A percentile compares a stretch with the other conserved stretches of the same genome.
Conservation (phyloP, 2,888 invertebrate species). For the Xestia sexstrigata region DNA sequence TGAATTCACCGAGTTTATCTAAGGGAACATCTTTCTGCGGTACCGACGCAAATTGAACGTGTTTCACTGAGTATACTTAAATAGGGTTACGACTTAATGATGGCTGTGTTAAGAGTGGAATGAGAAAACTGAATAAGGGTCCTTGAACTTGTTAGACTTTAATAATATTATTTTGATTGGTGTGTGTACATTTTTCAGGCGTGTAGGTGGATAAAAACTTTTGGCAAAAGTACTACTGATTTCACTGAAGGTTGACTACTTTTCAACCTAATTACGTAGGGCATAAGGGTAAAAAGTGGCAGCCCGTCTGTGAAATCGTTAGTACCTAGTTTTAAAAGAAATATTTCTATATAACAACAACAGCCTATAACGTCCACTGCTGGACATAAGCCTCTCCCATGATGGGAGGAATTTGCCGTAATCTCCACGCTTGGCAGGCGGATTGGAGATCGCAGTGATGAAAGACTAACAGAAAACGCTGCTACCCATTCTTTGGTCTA, state of each 20-base stretch:
- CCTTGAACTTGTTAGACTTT: slow-evolving; percentile 21
- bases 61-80: slow-evolving; percentile 62
- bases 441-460: too few relatives aligned
- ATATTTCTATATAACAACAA: too few relatives aligned
- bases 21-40: slow-evolving; percentile 62
- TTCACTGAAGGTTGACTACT: too few relatives aligned
- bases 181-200: neutral
- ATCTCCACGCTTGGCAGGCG: too few relatives aligned
- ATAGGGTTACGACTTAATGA: slow-evolving; percentile 66
- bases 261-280: too few relatives aligned
- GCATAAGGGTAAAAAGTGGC: too few relatives aligned
- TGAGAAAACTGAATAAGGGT: slow-evolving; percentile 43
- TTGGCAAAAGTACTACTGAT: neutral
- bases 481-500: too few relatives aligned
- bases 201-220: neutral
- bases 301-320: too few relatives aligned
- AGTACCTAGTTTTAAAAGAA: neutral
- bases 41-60: slow-evolving; percentile 62
- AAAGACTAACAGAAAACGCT: too few relatives aligned
- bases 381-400: too few relatives aligned
- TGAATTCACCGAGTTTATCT: slow-evolving; percentile 71
- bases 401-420: too few relatives aligned
- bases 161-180: neutral
- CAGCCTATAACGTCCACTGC: too few relatives aligned
- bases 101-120: slow-evolving; percentile 55